These are phyloP conservation scores for Leptoclinus maculatus DNA, from an alignment of 2,797 vertebrate species.

Conservation along the genomic window DNA sequence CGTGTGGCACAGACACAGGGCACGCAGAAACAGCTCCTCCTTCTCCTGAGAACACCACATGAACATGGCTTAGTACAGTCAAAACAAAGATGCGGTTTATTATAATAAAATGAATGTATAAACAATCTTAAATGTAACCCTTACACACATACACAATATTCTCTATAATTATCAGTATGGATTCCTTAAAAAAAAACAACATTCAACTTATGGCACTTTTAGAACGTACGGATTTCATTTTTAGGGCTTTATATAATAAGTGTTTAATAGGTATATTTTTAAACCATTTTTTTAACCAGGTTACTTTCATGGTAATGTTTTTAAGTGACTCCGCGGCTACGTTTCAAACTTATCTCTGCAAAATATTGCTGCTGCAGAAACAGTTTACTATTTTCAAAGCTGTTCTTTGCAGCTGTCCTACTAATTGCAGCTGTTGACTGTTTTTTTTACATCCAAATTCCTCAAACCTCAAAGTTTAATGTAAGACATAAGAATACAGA, in stretches of 20 bases:
- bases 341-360: not conserved
- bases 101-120: not conserved
- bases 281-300: too few species aligned
- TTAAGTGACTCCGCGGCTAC: not conserved
- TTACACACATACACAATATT: not conserved
- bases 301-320: not conserved
- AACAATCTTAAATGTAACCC: not conserved
- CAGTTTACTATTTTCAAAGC: too few species aligned
- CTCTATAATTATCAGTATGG: not conserved
- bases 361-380: not conserved
- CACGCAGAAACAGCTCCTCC: slow-evolving; percentile 95
- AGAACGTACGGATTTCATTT: not conserved
- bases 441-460: not conserved
- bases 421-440: not conserved
- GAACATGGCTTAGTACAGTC: not conserved
- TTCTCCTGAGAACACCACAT: slow-evolving; percentile 81
- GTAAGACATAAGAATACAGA: too few species aligned
- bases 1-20: slow-evolving; percentile 96
- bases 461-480: not conserved
- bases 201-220: not conserved
- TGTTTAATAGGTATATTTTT: too few species aligned
- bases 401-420: not conserved
- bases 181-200: not conserved
- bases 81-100: not conserved
- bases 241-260: too few species aligned